Evolutionary conservation across 1,140 invertebrate genomes (phyloP).

Genomic region (Dufourea novaeangliae): DNA sequence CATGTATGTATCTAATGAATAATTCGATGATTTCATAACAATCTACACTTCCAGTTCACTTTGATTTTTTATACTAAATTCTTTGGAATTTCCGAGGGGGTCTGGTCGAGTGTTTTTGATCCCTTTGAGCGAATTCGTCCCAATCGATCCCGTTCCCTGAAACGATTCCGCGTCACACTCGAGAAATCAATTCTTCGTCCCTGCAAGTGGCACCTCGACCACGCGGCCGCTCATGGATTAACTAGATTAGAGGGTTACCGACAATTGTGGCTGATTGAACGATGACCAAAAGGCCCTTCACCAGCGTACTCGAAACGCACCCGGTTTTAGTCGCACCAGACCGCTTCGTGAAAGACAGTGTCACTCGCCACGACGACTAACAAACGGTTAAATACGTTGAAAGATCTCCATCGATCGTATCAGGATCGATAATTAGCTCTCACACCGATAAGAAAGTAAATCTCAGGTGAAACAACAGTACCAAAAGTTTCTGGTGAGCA

Average conservation of each 20-base stretch:
- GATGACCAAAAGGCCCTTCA: slow-evolving; percentile 20
- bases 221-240: slow-evolving; percentile 44
- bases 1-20: no score
- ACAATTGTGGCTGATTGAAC: slow-evolving; percentile 57
- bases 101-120: not conserved
- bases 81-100: no score
- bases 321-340: slow-evolving; percentile 35
- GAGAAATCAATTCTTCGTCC: slow-evolving; percentile 4
- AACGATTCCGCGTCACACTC: slow-evolving; percentile 44
- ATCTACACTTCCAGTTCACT: no score
- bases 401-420: no score
- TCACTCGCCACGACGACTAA: not conserved
- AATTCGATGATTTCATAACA: no score
- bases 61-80: no score
- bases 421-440: no score
- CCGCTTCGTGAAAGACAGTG: not conserved
- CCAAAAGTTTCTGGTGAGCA: not conserved
- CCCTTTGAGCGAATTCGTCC: not conserved
- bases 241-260: slow-evolving; percentile 48
- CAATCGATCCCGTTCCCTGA: not conserved
- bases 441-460: not conserved
- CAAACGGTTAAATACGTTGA: not conserved
- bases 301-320: not conserved
- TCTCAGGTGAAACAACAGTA: no score
- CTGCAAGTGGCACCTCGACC: slow-evolving; percentile 26